Evolutionary conservation across 2,797 vertebrate genomes (phyloP), one percentile per base, ranked within the genome.

Genomic region (Rhynchonycteris naso): DNA sequence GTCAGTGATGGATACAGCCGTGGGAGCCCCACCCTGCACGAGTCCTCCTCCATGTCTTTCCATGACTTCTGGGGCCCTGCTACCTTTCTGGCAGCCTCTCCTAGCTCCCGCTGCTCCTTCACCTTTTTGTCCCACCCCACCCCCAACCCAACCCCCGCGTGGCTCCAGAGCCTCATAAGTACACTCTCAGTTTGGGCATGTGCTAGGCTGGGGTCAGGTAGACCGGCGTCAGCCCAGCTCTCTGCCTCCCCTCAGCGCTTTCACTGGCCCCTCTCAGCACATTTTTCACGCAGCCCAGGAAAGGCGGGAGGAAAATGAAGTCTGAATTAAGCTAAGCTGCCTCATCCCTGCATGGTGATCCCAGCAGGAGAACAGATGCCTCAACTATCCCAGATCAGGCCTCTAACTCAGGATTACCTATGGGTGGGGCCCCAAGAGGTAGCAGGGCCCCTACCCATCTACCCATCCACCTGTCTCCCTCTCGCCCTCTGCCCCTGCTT

Each of bases 1-100:
- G 97, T 97, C 95, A 97, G 94, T 74, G 99, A 98, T 98, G 98
- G 99, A 99, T 99, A 99, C 99, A 99, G 99, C 98, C 98, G 96
- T 98, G 97, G 97, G 97, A 96, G 93, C 92, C 91, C 43, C 15
- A 56, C 38, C 97, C 80, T 83, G 97, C 97, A 97, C n/a, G 90
- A 96, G 65, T 22, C 50, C 61, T 59, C 38, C 88, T 65, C 81
- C 0, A 0, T 63, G 88, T 63, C 71, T 63, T 85, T 26, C 88
- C n/a, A 0, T 82, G 93, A 88, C 56, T 79, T 52, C 43, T 22
- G 54, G 85, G 86, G 79, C 47, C 93, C 97, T 96, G 96, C 96
- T 96, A 96, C 95, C 96, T 97, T 90, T 92, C 93, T 1, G 21
- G 35, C 82, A 68, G 78, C 85, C 79, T 88, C 78, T 86, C 68